These are phyloP conservation scores for Agrotis clavis DNA, from an alignment of 2,888 invertebrate genomes.

Conservation along the genomic window DNA sequence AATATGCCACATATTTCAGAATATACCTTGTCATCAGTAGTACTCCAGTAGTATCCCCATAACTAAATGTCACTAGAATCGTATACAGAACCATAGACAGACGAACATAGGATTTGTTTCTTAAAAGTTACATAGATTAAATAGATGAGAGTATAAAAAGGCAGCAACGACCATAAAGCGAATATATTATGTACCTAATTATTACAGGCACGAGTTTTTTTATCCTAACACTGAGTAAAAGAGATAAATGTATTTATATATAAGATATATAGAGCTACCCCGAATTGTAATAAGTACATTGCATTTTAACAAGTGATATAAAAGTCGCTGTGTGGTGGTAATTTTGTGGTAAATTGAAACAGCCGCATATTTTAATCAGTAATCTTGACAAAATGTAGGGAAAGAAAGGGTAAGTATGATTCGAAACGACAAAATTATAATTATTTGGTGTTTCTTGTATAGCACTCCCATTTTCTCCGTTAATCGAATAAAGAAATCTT, in stretches of 20 bases:
- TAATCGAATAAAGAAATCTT: too few species aligned
- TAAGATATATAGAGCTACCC: conserved; percentile 55
- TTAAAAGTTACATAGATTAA: conserved; percentile 61
- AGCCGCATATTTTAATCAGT: too few species aligned
- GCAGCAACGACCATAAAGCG: conserved; percentile 64
- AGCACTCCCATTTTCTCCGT: too few species aligned
- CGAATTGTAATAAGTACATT: conserved; percentile 58
- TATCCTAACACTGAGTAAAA: conserved; percentile 74
- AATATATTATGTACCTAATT: conserved; percentile 66
- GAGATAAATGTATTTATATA: conserved; percentile 62
- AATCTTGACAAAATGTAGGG: too few species aligned
- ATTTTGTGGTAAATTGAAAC: conserved; percentile 10
- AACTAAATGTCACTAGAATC: conserved; percentile 50
- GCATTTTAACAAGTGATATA: conserved; percentile 61
- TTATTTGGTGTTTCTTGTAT: too few species aligned
- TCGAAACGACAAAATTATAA: too few species aligned
- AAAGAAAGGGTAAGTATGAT: too few species aligned
- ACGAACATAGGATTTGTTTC: conserved; percentile 45
- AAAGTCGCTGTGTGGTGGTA: conserved; percentile 22
- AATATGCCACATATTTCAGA: too few species aligned
- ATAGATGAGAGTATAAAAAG: conserved; percentile 67
- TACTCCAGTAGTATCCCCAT: neutral
- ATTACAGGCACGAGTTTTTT: conserved; percentile 77
- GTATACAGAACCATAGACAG: conserved; percentile 41
- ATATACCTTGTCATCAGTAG: too few species aligned